These are phyloP conservation scores for Anoplopoma fimbria DNA, from an alignment of 2,113 vertebrate genomes.

Conservation along the genomic window DNA sequence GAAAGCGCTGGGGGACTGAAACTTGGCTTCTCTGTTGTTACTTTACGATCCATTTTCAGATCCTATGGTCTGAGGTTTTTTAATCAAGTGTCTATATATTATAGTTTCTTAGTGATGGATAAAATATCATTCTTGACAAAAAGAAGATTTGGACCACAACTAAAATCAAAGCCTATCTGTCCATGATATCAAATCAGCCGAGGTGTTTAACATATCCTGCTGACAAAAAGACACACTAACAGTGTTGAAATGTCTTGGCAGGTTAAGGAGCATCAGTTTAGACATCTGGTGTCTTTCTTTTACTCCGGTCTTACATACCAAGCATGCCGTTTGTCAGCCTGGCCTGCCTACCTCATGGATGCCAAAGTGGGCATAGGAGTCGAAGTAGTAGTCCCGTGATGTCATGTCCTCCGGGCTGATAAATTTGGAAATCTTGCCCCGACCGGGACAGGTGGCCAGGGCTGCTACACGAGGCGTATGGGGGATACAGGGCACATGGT, in stretches of 20 bases:
- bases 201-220: conserved; percentile 11
- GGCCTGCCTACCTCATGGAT: conserved; percentile 93
- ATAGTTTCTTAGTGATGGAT: neutral
- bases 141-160: conserved; percentile 4
- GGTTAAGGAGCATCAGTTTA: conserved; percentile 8
- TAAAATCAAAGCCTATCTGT: conserved; percentile 3
- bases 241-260: conserved; percentile 19
- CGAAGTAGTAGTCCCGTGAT: conserved; percentile 97
- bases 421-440: conserved; percentile 93
- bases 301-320: conserved; percentile 2
- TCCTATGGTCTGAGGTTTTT: neutral
- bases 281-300: conserved; percentile 30
- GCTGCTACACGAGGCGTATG: conserved; percentile 80
- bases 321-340: neutral
- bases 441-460: conserved; percentile 89
- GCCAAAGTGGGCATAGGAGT: conserved; percentile 98
- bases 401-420: conserved; percentile 98
- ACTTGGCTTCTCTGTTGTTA: neutral
- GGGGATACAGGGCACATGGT: conserved; percentile 84
- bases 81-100: neutral
- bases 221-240: conserved; percentile 12
- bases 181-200: neutral
- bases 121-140: conserved; percentile 13
- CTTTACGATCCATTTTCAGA: neutral
- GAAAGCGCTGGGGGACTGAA: neutral